phyloP scores from a whole-genome alignment of 2,113 vertebrate genomes.

The Nothobranchius kuhntae region DNA sequence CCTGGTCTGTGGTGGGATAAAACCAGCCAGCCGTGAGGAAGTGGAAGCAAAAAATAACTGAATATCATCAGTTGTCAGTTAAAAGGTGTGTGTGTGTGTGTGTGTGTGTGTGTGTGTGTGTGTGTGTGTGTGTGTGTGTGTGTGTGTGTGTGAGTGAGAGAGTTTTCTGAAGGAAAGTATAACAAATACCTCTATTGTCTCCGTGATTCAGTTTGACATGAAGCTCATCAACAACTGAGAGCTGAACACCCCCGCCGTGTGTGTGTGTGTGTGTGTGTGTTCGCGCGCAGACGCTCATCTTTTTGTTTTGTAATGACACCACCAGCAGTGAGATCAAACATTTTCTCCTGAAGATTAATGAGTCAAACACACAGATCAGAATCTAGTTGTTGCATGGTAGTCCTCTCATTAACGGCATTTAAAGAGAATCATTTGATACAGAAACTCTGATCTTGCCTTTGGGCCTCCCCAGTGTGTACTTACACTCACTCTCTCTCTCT shows the following conservation, averaged over 20 bases:
- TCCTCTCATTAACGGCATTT: slow-evolving; percentile 72
- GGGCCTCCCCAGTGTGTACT: slow-evolving; percentile 66
- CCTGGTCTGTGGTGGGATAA: slow-evolving; percentile 4
- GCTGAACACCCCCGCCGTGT: slow-evolving; percentile 6
- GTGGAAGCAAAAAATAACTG: slow-evolving; percentile 10
- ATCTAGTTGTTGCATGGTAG: slow-evolving; percentile 65
- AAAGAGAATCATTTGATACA: slow-evolving; percentile 73
- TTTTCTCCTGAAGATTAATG: slow-evolving; percentile 72
- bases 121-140: too few relatives aligned
- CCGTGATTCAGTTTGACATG: slow-evolving; percentile 28
- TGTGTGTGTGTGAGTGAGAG: too few relatives aligned
- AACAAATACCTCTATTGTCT: slow-evolving; percentile 17
- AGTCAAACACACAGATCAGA: slow-evolving; percentile 74
- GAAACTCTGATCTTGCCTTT: slow-evolving; percentile 71
- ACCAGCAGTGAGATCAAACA: slow-evolving; percentile 55
- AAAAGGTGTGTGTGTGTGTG: background rate
- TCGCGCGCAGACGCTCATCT: slow-evolving; percentile 3
- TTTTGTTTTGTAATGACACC: slow-evolving; percentile 58
- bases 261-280: background rate
- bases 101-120: too few relatives aligned
- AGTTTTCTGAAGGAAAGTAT: background rate
- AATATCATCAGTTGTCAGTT: slow-evolving; percentile 26
- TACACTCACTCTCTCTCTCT: slow-evolving; percentile 1
- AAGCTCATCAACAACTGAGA: slow-evolving; percentile 21
- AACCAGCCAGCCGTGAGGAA: slow-evolving; percentile 16